These are phyloP conservation scores for Anas flavirostris DNA, from an alignment of 2,797 vertebrate genomes.

Conservation along the genomic window DNA sequence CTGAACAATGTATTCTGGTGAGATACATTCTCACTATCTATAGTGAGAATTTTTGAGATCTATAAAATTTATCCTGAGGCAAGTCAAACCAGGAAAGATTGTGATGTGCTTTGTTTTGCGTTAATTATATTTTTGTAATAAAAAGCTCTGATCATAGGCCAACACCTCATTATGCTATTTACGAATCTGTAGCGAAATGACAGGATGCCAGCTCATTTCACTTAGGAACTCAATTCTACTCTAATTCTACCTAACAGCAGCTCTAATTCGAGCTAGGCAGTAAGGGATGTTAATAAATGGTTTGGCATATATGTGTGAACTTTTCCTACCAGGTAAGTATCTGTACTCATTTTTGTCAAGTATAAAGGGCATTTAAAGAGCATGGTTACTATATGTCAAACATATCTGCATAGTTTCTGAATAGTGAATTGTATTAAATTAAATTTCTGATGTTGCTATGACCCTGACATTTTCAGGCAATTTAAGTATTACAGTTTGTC, in stretches of 20 bases:
- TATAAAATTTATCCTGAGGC: neutral
- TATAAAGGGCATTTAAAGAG: slow-evolving; percentile 56
- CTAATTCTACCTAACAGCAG: slow-evolving; percentile 17
- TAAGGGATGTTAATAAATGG: slow-evolving; percentile 35
- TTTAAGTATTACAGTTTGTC: neutral
- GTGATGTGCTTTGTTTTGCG: neutral
- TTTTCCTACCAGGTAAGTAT: slow-evolving; percentile 43
- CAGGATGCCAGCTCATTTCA: neutral
- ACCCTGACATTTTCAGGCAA: slow-evolving; percentile 52
- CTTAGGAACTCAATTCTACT: neutral
- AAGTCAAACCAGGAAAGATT: neutral
- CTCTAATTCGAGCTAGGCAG: neutral
- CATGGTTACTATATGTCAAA: slow-evolving; percentile 48
- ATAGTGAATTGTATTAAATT: slow-evolving; percentile 34
- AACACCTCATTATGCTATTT: neutral
- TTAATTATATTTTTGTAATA: neutral
- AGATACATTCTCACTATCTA: neutral
- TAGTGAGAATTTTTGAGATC: neutral
- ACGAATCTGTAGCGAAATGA: neutral
- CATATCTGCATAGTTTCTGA: slow-evolving; percentile 44
- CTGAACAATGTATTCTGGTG: neutral
- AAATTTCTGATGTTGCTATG: slow-evolving; percentile 37
- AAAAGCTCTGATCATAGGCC: neutral
- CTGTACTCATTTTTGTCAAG: slow-evolving; percentile 49
- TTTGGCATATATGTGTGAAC: slow-evolving; percentile 36